These are phyloP conservation scores for Hedychridium roseum DNA, from an alignment of 2,888 invertebrate species.

Conservation along the genomic window DNA sequence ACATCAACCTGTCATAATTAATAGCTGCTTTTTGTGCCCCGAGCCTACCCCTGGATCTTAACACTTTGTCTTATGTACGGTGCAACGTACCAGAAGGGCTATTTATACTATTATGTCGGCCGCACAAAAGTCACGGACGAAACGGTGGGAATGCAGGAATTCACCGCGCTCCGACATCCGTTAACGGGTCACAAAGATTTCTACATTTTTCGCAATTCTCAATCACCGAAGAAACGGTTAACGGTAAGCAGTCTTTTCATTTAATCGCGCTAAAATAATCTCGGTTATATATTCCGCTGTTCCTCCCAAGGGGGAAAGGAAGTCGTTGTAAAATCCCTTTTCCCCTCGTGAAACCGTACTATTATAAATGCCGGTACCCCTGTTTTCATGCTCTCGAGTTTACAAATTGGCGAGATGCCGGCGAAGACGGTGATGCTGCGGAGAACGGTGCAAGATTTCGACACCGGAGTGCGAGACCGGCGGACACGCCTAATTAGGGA, in stretches of 20 bases:
- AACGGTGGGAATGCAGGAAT: constrained; percentile 36
- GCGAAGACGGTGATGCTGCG: constrained; percentile 12
- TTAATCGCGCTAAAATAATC: constrained; percentile 6
- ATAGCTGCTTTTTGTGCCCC: constrained; percentile 51
- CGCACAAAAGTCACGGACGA: constrained; percentile 36
- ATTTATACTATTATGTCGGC: constrained; percentile 42
- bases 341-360: constrained; percentile 42
- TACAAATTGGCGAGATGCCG: constrained; percentile 49
- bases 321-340: too few species aligned
- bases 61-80: constrained; percentile 48
- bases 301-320: too few species aligned
- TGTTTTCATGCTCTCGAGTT: constrained; percentile 47
- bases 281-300: too few species aligned
- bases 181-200: constrained; percentile 12
- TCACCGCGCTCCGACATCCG: constrained; percentile 18
- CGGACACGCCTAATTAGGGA: constrained; percentile 54
- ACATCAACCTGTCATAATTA: constrained; percentile 59
- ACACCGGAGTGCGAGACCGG: constrained; percentile 48
- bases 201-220: neutral
- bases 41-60: constrained; percentile 42
- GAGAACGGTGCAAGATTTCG: constrained; percentile 58
- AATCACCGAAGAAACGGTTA: too few species aligned
- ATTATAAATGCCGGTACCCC: constrained; percentile 47
- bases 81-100: constrained; percentile 47
- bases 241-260: constrained; percentile 6